These are phyloP conservation scores for Globicephala melas DNA, from an alignment of 2,113 vertebrate species.

Conservation along the genomic window DNA sequence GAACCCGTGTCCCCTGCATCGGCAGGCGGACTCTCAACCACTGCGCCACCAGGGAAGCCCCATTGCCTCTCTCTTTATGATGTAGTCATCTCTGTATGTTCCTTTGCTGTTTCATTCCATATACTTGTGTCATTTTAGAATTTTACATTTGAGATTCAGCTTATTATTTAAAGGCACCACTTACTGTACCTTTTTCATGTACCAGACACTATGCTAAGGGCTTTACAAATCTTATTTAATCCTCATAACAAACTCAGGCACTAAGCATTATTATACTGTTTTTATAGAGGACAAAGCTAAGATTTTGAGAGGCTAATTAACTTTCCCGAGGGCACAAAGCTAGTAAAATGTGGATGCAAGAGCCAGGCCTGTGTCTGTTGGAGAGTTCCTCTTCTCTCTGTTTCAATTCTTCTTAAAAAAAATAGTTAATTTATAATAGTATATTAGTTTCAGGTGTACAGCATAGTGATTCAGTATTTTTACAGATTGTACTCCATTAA, in stretches of 20 bases:
- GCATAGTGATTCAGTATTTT: background rate
- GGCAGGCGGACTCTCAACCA: too few relatives aligned
- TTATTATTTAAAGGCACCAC: background rate
- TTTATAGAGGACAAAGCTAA: background rate
- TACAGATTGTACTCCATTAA: background rate
- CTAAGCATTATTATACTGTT: background rate
- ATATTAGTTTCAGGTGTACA: background rate
- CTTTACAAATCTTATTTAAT: background rate
- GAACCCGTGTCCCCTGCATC: too few relatives aligned
- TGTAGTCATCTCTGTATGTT: background rate
- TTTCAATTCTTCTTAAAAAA: background rate
- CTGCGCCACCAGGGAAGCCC: too few relatives aligned
- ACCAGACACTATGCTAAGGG: background rate
- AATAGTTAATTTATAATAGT: background rate
- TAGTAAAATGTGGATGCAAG: background rate
- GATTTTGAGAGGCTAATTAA: conserved; percentile 21
- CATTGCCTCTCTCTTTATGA: background rate
- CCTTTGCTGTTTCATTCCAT: background rate
- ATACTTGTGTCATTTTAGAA: background rate
- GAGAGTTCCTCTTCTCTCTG: background rate
- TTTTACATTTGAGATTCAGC: conserved; percentile 20
- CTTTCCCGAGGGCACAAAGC: background rate
- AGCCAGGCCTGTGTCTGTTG: background rate
- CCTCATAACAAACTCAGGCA: background rate
- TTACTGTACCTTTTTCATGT: background rate